Evolutionary conservation across 2,113 vertebrate genomes (phyloP).

Genomic region (Mesitornis unicolor): DNA sequence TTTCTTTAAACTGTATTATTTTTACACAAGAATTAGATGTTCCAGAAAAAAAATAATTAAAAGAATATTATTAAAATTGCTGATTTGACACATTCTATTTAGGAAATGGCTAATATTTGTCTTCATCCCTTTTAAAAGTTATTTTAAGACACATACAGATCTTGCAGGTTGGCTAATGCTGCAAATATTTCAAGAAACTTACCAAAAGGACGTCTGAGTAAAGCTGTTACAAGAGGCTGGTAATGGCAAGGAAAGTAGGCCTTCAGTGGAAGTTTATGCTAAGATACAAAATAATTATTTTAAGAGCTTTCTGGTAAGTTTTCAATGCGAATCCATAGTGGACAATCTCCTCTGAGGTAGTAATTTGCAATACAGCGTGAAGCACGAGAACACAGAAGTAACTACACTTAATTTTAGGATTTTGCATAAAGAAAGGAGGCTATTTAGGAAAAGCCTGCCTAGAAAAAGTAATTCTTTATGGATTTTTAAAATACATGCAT

Average conservation of each 20-base stretch:
- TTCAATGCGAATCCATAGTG: not conserved
- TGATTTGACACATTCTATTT: not conserved
- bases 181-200: conserved; percentile 18
- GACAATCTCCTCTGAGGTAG: not conserved
- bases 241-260: conserved; percentile 82
- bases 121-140: not conserved
- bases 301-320: not conserved
- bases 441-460: not conserved
- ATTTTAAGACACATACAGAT: not conserved
- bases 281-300: conserved; percentile 49
- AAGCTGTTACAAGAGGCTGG: conserved; percentile 71
- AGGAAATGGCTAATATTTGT: not conserved
- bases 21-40: not conserved
- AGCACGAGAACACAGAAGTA: not conserved
- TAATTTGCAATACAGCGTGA: not conserved
- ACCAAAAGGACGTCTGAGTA: conserved; percentile 82
- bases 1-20: not conserved
- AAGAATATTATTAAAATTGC: not conserved
- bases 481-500: not conserved
- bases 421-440: not conserved
- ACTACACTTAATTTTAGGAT: not conserved
- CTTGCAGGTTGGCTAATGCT: not conserved
- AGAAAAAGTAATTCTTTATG: not conserved
- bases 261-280: conserved; percentile 83
- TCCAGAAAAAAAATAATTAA: not conserved